phyloP scores from a whole-genome alignment of 2,888 invertebrate genomes.

The Ichneumoninae sp. region DNA sequence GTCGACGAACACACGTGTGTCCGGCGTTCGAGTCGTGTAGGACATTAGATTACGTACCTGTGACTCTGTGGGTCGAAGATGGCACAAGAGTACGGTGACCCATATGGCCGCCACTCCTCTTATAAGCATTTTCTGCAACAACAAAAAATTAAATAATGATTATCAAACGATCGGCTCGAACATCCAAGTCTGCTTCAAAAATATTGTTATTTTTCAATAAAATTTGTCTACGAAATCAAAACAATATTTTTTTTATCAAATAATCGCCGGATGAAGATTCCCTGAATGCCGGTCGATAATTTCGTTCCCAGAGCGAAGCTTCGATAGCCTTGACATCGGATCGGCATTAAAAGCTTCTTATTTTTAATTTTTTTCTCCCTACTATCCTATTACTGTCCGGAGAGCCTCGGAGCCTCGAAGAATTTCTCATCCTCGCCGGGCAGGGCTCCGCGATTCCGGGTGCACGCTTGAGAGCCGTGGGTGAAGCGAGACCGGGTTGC shows the following conservation, averaged over 20 bases:
- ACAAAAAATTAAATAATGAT: slow-evolving; percentile 82
- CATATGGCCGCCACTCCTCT: slow-evolving; percentile 89
- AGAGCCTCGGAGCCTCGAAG: slow-evolving; percentile 15
- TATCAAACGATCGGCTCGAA: neutral
- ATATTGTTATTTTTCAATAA: neutral
- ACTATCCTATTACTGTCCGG: neutral
- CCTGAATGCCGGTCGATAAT: too few relatives aligned
- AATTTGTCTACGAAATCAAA: neutral
- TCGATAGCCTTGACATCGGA: too few relatives aligned
- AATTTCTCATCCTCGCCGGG: slow-evolving; percentile 23
- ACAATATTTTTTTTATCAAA: too few relatives aligned
- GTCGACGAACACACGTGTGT: neutral
- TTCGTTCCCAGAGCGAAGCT: too few relatives aligned
- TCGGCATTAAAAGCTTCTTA: too few relatives aligned
- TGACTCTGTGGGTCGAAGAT: slow-evolving; percentile 86
- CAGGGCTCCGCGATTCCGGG: slow-evolving; percentile 17
- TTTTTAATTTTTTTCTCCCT: neutral
- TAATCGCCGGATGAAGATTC: too few relatives aligned
- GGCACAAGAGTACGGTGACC: slow-evolving; percentile 88
- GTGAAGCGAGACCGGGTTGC: slow-evolving; percentile 56
- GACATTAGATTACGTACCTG: slow-evolving; percentile 85
- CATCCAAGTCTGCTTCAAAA: neutral
- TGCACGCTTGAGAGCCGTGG: slow-evolving; percentile 33
- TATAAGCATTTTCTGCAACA: slow-evolving; percentile 90
- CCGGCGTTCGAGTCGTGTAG: neutral